Evolutionary conservation across 2,797 vertebrate species (phyloP).

Genomic region (Parambassis ranga): DNA sequence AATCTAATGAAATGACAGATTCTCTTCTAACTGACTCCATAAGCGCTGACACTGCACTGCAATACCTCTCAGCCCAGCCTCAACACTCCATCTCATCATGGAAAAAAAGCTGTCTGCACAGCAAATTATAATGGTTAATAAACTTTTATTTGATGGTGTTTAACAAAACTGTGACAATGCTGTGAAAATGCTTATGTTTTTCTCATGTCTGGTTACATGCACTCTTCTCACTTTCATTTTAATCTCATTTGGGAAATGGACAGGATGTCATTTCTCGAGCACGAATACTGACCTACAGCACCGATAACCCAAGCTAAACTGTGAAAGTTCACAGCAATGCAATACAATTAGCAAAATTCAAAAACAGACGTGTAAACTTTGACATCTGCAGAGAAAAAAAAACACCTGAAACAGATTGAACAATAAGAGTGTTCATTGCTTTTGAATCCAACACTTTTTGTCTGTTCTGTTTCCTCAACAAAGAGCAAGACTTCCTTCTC

Average conservation of each 20-base stretch:
- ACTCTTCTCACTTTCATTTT: slow-evolving; percentile 27
- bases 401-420: not conserved
- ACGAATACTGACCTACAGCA: slow-evolving; percentile 1
- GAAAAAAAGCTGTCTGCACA: slow-evolving; percentile 66
- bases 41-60: slow-evolving; percentile 63
- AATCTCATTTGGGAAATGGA: slow-evolving; percentile 35
- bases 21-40: slow-evolving; percentile 57
- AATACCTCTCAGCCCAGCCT: slow-evolving; percentile 47
- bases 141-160: slow-evolving; percentile 62
- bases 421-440: not conserved
- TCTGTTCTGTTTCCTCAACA: slow-evolving; percentile 1
- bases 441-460: not conserved
- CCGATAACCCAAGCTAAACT: not conserved
- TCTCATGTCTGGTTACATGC: slow-evolving; percentile 16
- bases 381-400: too few relatives aligned
- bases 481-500: slow-evolving; percentile 15
- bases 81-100: slow-evolving; percentile 61
- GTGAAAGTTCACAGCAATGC: too few relatives aligned
- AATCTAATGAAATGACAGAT: slow-evolving; percentile 70
- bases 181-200: slow-evolving; percentile 55
- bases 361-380: too few relatives aligned
- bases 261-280: not conserved
- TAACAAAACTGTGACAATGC: slow-evolving; percentile 55
- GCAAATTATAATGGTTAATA: slow-evolving; percentile 70
- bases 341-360: not conserved